These are phyloP conservation scores for Rhopilema esculentum DNA, from an alignment of 30 jellyfish, hydroid and myxozoan species.

Conservation along the genomic window DNA sequence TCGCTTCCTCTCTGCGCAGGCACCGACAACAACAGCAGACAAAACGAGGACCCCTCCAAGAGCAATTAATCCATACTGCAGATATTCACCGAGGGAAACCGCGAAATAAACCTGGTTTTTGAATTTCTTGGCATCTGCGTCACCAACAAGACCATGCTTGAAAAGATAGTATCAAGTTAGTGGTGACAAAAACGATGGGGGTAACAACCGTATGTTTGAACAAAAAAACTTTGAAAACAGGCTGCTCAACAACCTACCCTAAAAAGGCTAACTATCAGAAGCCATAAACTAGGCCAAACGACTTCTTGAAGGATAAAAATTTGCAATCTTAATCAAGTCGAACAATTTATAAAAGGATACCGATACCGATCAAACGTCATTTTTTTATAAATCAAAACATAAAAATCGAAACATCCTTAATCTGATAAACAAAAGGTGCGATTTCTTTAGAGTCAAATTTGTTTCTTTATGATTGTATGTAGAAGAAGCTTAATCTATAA, in stretches of 20 bases:
- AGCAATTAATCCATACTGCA: slow-evolving; percentile 80
- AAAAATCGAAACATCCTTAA: neutral
- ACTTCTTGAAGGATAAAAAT: no score
- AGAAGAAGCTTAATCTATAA: no score
- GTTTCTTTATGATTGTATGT: no score
- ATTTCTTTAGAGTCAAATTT: neutral
- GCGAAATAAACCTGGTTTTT: slow-evolving; percentile 72
- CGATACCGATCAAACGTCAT: no score
- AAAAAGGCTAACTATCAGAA: no score
- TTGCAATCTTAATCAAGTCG: no score
- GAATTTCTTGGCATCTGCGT: slow-evolving; percentile 90
- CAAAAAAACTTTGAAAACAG: no score
- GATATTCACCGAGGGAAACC: slow-evolving; percentile 42
- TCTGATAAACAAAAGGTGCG: neutral
- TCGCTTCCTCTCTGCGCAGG: slow-evolving; percentile 7
- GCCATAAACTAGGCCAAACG: no score
- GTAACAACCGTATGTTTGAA: no score
- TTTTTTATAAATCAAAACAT: neutral
- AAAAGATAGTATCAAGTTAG: neutral
- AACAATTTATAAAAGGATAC: no score
- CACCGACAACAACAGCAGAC: slow-evolving; percentile 65
- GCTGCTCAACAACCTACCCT: no score
- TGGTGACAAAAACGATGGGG: neutral
- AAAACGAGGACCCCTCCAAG: slow-evolving; percentile 78
- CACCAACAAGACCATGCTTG: slow-evolving; percentile 83